A percentile compares a stretch with the other conserved stretches of the same genome.
Evolutionary conservation across 2,888 invertebrate genomes (phyloP).

Genomic region (Torymus aiolomorphi): DNA sequence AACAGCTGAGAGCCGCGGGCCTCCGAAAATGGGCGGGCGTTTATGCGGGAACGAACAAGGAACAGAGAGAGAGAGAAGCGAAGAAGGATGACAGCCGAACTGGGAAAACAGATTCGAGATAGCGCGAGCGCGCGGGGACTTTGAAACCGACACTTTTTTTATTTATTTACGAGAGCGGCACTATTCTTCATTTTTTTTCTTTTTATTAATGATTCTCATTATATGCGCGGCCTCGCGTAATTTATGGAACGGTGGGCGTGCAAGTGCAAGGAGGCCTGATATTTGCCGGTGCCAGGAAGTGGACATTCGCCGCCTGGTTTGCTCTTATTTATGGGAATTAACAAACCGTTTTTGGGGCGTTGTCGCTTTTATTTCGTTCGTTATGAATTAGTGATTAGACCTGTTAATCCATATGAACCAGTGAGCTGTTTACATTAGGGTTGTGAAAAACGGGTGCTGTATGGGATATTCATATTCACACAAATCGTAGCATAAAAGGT

Average conservation of each 20-base stretch:
- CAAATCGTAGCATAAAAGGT: too few relatives aligned
- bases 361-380: neutral
- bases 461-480: too few relatives aligned
- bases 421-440: too few relatives aligned
- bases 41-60: too few relatives aligned
- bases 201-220: constrained; percentile 23
- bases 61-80: neutral
- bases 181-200: neutral
- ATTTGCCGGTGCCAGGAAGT: too few relatives aligned
- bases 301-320: too few relatives aligned
- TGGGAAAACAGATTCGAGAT: constrained; percentile 27
- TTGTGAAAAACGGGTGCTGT: too few relatives aligned
- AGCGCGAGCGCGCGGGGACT: constrained; percentile 11
- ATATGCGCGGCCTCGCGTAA: neutral
- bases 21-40: constrained; percentile 16
- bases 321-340: too few relatives aligned
- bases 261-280: too few relatives aligned
- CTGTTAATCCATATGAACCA: too few relatives aligned
- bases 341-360: too few relatives aligned
- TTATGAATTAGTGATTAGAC: too few relatives aligned
- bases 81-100: neutral
- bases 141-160: constrained; percentile 47
- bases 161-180: constrained; percentile 8
- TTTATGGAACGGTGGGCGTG: constrained; percentile 2
- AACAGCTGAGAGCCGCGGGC: constrained; percentile 28